A percentile compares a stretch with the other conserved stretches of the same genome.
These are phyloP conservation scores for Eupithecia tripunctaria DNA, from an alignment of 2,888 invertebrate genomes.

Conservation along the genomic window DNA sequence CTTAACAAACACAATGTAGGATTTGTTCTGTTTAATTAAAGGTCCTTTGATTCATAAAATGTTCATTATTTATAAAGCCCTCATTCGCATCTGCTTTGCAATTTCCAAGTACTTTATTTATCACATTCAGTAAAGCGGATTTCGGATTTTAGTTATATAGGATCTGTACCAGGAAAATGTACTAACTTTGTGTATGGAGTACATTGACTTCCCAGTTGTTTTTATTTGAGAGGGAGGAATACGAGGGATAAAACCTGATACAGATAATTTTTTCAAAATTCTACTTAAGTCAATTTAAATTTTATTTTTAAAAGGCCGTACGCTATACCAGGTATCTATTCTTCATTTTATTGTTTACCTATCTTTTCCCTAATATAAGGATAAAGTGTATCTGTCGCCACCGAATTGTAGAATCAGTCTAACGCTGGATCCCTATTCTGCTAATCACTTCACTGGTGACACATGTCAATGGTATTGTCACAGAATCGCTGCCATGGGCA, in stretches of 20 bases:
- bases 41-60: not conserved
- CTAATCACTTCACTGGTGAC: not conserved
- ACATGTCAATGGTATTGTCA: not conserved
- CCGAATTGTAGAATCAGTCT: too few species aligned
- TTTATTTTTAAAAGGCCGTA: too few species aligned
- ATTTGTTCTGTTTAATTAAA: slow-evolving; percentile 13
- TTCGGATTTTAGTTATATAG: too few species aligned
- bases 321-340: not conserved
- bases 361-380: not conserved
- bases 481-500: not conserved
- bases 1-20: slow-evolving; percentile 1
- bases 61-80: not conserved
- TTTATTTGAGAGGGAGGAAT: too few species aligned
- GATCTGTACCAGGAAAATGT: not conserved
- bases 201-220: not conserved
- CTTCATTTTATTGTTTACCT: not conserved
- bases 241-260: not conserved
- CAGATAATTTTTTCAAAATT: too few species aligned
- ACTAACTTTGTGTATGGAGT: not conserved
- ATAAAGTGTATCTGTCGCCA: too few species aligned
- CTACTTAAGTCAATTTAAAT: too few species aligned
- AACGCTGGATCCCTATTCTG: not conserved
- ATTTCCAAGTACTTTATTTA: not conserved
- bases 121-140: not conserved
- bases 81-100: slow-evolving; percentile 1